Base-by-base conservation (phyloP, 2,888 invertebrate genomes). In the Protodeltote pygarga region DNA sequence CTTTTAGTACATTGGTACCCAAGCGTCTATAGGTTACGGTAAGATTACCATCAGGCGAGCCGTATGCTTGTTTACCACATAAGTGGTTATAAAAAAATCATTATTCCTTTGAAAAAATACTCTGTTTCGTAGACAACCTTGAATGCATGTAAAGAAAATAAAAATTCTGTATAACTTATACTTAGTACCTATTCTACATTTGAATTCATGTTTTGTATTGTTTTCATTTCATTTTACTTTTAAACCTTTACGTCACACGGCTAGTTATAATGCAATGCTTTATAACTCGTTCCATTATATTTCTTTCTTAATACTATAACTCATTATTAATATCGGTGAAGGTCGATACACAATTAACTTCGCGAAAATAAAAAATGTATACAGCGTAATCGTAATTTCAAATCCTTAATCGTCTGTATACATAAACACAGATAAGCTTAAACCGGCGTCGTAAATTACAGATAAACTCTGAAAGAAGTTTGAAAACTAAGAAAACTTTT, bases 391-490 rank as follows among this genome's bases (percentile, higher is more conserved):
- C 39, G 9, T 10, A 29, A 19, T 38, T 42, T 20, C 42, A 51
- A 49, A 40, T 45, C 31, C 5, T 40, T 35, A 35, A 41, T 55
- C 33, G 55, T 61, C 39, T 62, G 60, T 65, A 51, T 55, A 61
- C 52, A 71, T 55, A 59, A 54, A 53, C 46, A 28, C 13, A 53
- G 76, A 76, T 79, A 75, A 79, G 66, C 31, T 39, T 58, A 65
- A 45, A 47, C 44, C 41, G 39, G 59, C 49, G 52, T 63, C 65
- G 66, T 67, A 65, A 65, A 45, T 31, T 11, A 35, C 20, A 32
- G 42, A 44, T 41, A 42, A 42, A 44, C 41, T 39, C 27, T 13
- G 32, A 41, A 47, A 51, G 27, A 28, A 47, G 2, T 32, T 28
- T 47, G 15, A 45, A 6, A 44, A 31, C 41, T 45, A 20, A 46